Evolutionary conservation across 2,888 invertebrate species (phyloP), one percentile per base, ranked within the genome.

Genomic region (Athrips mouffetella): DNA sequence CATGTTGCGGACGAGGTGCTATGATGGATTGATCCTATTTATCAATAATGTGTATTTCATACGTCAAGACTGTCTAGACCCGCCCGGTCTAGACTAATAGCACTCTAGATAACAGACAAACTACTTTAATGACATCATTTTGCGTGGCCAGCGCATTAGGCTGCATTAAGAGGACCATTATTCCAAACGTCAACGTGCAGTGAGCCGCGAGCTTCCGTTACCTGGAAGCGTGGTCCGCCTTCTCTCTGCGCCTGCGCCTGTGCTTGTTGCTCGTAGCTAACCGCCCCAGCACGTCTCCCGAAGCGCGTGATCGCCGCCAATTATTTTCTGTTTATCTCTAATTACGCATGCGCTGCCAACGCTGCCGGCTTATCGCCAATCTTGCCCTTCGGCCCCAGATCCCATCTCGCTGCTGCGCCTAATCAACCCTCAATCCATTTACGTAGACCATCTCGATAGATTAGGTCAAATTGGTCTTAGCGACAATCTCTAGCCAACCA

Each of bases 281-380:
- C 67, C 72, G 70, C 73, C 73, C 68, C 61, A 63, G 77, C 79
- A 78, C 80, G 82, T 79, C 76, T 73, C 69, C 71, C 63, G 73
- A 74, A 73, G 77, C 80, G 74, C 83, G 80, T 83, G 84, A 86
- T 86, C 82, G 81, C 70, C 76, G 84, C 88, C 88, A 88, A 88
- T 88, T 88, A 88, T 86, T 86, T 88, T 86, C 82, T 84, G 86
- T 86, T 86, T 86, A 86, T 86, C 86, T 86, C 87, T 88, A 87
- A 88, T 88, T 88, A 87, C 84, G 84, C 81, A 86, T 85, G 76
- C 86, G 78, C 83, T 80, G 85, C 84, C 79, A 77, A 81, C 84
- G 81, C 81, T 72, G 75, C 59, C 67, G 67, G 68, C 73, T 87
- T 87, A 88, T 88, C 88, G 67, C 51, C 39, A 59, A 88, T 88